phyloP scores from a whole-genome alignment of 2,113 vertebrate genomes.

The Phrynosoma platyrhinos region DNA sequence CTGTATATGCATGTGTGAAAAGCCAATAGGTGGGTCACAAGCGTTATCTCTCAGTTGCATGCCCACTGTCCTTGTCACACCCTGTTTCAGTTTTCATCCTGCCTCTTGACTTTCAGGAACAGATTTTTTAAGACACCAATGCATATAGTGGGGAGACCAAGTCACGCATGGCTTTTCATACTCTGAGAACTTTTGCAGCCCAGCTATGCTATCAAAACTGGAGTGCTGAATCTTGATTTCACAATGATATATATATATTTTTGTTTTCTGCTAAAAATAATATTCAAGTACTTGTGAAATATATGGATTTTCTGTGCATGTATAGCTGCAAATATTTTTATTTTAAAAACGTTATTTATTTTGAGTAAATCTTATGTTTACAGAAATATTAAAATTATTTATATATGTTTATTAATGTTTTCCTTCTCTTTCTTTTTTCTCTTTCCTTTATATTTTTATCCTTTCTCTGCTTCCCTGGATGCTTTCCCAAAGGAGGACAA shows the following conservation, averaged over 20 bases:
- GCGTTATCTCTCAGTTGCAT: neutral
- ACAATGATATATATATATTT: slow-evolving; percentile 22
- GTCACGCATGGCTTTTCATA: too few relatives aligned
- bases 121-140: neutral
- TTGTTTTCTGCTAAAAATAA: slow-evolving; percentile 34
- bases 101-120: neutral
- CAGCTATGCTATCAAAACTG: neutral
- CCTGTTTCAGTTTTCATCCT: neutral
- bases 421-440: slow-evolving; percentile 74
- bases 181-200: neutral
- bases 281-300: slow-evolving; percentile 35
- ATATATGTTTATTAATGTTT: slow-evolving; percentile 71
- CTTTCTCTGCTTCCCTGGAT: slow-evolving; percentile 94
- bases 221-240: slow-evolving; percentile 12
- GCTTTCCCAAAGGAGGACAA: slow-evolving; percentile 99
- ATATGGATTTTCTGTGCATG: slow-evolving; percentile 8
- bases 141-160: neutral
- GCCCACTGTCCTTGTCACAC: neutral
- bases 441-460: slow-evolving; percentile 76
- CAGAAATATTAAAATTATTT: slow-evolving; percentile 65
- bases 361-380: slow-evolving; percentile 35
- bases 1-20: neutral
- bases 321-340: slow-evolving; percentile 44
- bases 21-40: too few relatives aligned
- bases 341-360: slow-evolving; percentile 43